A percentile compares a stretch with the other conserved stretches of the same genome.
Evolutionary conservation across 2,113 vertebrate genomes (phyloP).

Genomic region (Plestiodon gilberti): DNA sequence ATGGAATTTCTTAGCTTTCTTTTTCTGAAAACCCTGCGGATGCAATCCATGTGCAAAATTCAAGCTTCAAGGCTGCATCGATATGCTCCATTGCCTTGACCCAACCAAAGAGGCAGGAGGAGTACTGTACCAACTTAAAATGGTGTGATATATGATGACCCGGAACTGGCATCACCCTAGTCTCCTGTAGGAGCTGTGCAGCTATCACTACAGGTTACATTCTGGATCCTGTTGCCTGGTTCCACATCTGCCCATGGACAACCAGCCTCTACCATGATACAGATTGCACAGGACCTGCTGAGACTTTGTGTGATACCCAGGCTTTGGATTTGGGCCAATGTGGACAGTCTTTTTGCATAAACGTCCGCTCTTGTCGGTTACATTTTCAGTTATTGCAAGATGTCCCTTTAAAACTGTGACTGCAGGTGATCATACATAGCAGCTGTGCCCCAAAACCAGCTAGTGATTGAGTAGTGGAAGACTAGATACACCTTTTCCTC

Average conservation of each 20-base stretch:
- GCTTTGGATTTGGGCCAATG: not conserved
- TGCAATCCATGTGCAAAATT: not conserved
- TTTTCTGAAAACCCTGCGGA: conserved; percentile 1
- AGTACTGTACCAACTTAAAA: not conserved
- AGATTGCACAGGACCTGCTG: not conserved
- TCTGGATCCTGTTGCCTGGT: not conserved
- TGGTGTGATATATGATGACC: not conserved
- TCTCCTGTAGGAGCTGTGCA: not conserved
- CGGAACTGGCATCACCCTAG: not conserved
- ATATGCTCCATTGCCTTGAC: not conserved
- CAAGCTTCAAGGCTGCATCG: not conserved
- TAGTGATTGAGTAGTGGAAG: not conserved
- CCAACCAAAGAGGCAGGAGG: not conserved
- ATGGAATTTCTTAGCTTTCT: conserved; percentile 20
- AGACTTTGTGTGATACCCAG: not conserved
- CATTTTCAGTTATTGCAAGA: not conserved
- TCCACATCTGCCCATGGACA: not conserved
- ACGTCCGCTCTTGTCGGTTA: not conserved
- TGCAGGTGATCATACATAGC: not conserved
- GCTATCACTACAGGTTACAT: not conserved
- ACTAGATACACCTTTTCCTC: not conserved
- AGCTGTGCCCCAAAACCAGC: not conserved
- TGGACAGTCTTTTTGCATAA: not conserved
- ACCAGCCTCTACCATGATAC: not conserved
- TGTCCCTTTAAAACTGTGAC: not conserved